Conservation (phyloP, 2,888 invertebrate species). For the Parascotia fuliginaria region DNA sequence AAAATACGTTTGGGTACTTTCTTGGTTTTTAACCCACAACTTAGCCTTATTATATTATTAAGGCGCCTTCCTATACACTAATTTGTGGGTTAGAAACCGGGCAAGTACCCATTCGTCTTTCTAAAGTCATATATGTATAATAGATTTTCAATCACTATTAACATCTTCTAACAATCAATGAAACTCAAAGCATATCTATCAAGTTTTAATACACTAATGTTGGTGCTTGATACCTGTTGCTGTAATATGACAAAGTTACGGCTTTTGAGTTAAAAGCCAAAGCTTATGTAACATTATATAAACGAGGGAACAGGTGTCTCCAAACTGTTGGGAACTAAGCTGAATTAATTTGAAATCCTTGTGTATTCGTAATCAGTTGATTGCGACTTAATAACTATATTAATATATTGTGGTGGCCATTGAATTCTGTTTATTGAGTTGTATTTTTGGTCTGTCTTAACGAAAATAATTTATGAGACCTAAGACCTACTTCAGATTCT, state of each 20-base stretch:
- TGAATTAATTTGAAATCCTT: slow-evolving; percentile 46
- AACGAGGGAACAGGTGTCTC: slow-evolving; percentile 52
- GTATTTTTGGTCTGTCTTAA: no score
- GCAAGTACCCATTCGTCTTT: no score
- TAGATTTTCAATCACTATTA: no score
- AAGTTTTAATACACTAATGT: slow-evolving; percentile 36
- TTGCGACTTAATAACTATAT: slow-evolving; percentile 25
- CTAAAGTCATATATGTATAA: no score
- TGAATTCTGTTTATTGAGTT: background rate
- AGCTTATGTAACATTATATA: slow-evolving; percentile 51
- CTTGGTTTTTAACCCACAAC: no score
- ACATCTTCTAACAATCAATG: slow-evolving; percentile 12
- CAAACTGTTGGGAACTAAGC: slow-evolving; percentile 40
- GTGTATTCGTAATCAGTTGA: slow-evolving; percentile 34
- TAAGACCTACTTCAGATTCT: no score
- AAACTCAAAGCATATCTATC: slow-evolving; percentile 29
- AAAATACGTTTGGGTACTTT: no score
- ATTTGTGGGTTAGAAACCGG: no score
- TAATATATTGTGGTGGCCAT: background rate
- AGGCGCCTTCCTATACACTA: no score
- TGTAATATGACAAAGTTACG: slow-evolving; percentile 44
- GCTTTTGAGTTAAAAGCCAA: slow-evolving; percentile 53
- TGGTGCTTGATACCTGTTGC: slow-evolving; percentile 50
- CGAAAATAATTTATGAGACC: no score
- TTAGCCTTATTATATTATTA: no score